phyloP scores from a whole-genome alignment of 2,888 invertebrate genomes.

The Tenthredo notha region DNA sequence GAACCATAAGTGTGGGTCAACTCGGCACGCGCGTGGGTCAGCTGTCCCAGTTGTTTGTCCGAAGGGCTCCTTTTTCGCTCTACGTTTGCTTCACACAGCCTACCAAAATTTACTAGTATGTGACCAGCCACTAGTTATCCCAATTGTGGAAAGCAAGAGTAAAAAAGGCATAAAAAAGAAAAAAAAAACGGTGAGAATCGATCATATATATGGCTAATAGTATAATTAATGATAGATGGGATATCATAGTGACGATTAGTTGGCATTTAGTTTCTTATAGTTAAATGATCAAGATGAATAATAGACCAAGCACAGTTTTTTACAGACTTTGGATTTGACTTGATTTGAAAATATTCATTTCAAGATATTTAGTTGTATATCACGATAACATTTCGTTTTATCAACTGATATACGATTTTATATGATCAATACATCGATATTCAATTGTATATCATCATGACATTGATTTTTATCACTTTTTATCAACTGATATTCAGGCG shows the following conservation, averaged over 20 bases:
- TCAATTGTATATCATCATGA: background rate
- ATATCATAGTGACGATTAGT: no score
- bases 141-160: background rate
- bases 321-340: no score
- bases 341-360: no score
- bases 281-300: no score
- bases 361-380: no score
- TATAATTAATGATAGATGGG: no score
- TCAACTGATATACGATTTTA: no score
- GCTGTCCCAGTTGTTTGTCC: constrained; percentile 77
- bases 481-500: background rate
- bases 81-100: background rate
- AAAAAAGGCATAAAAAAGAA: background rate
- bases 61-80: constrained; percentile 37
- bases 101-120: constrained; percentile 7
- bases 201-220: background rate
- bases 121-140: background rate
- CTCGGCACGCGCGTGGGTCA: constrained; percentile 76
- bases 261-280: no score
- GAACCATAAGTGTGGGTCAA: constrained; percentile 77
- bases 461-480: background rate
- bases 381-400: no score
- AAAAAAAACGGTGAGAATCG: constrained; percentile 2
- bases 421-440: background rate
- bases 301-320: no score